Evolutionary conservation across 2,797 vertebrate species (phyloP), one percentile per base, ranked within the genome.

Genomic region (Notolepis coatsorum): DNA sequence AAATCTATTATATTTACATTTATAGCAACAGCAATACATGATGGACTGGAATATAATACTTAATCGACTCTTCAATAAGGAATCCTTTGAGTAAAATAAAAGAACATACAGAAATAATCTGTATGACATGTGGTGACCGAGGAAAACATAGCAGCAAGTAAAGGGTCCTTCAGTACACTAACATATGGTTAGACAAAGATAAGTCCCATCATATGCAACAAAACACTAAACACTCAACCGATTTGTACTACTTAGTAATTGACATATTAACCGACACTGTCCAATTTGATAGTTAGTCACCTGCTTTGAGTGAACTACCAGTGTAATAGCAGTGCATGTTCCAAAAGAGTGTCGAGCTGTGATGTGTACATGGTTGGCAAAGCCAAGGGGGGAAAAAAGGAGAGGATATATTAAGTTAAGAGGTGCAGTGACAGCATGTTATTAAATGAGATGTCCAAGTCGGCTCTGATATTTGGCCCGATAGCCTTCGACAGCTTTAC

Each of bases 101-200:
- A 13, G 18, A 61, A 77, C 58, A 33, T 37, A 46, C 31, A 70
- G 65, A 68, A 17, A 60, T 65, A 39, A 57, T 47, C n/a, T 48
- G 24, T 42, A 35, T 21, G 25, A 51, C 15, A 10, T 42, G 41
- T 66, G 70, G 82, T 76, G 74, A 85, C 73, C 61, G 61, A 68
- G 54, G 51, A 69, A 68, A 75, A 68, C n/a, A 75, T 80, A 87
- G 84, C 84, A 87, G 88, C 87, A 84, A 58, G 63, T 71, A 61
- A 73, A 81, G 24, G n/a, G 60, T 81, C 75, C 77, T 77, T 84
- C 73, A 71, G 75, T 81, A 57, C 43, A 61, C 37, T 48, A 66
- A 62, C n/a, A 75, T 66, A 41, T 65, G 72, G 43, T 71, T 50
- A 50, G 31, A 71, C 1, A 21, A 64, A 65, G 65, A 45, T 66